These are phyloP conservation scores for Tigriopus californicus DNA, from an alignment of 2,888 invertebrate genomes.

Conservation along the genomic window DNA sequence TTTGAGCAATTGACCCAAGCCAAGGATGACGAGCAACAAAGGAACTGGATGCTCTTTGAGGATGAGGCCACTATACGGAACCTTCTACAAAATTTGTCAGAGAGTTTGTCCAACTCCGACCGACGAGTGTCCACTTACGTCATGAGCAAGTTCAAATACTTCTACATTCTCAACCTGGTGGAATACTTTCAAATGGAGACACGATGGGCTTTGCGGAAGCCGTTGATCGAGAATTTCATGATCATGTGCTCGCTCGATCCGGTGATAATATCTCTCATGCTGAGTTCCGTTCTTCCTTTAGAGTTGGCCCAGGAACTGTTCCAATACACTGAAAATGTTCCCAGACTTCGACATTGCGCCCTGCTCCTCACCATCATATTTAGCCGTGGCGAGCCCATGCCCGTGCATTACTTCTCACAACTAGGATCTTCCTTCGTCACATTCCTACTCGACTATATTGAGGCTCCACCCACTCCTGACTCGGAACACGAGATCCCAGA, in stretches of 20 bases:
- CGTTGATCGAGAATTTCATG: slow-evolving; percentile 41
- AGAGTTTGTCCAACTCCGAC: slow-evolving; percentile 25
- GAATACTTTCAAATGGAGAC: slow-evolving; percentile 94
- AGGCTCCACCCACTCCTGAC: slow-evolving; percentile 55
- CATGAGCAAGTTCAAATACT: slow-evolving; percentile 36
- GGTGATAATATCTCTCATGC: slow-evolving; percentile 56
- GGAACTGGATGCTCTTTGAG: slow-evolving; percentile 87
- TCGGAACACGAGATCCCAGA: slow-evolving; percentile 69
- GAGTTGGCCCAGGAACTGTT: slow-evolving; percentile 53
- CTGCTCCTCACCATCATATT: slow-evolving; percentile 68
- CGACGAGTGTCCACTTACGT: neutral
- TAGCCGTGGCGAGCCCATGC: slow-evolving; percentile 73
- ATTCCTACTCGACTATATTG: slow-evolving; percentile 61
- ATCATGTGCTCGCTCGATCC: slow-evolving; percentile 69
- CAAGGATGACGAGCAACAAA: slow-evolving; percentile 83
- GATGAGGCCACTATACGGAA: slow-evolving; percentile 74
- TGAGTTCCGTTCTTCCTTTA: slow-evolving; percentile 70
- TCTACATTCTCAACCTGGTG: slow-evolving; percentile 60
- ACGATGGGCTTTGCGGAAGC: slow-evolving; percentile 60
- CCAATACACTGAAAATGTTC: slow-evolving; percentile 37
- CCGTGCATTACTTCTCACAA: slow-evolving; percentile 49
- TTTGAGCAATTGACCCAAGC: slow-evolving; percentile 66
- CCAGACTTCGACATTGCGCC: slow-evolving; percentile 61
- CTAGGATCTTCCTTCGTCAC: slow-evolving; percentile 61
- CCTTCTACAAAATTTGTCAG: slow-evolving; percentile 39